Conservation (phyloP, 92 coral and sea anemone genomes). For the Zoanthus sansibaricus region DNA sequence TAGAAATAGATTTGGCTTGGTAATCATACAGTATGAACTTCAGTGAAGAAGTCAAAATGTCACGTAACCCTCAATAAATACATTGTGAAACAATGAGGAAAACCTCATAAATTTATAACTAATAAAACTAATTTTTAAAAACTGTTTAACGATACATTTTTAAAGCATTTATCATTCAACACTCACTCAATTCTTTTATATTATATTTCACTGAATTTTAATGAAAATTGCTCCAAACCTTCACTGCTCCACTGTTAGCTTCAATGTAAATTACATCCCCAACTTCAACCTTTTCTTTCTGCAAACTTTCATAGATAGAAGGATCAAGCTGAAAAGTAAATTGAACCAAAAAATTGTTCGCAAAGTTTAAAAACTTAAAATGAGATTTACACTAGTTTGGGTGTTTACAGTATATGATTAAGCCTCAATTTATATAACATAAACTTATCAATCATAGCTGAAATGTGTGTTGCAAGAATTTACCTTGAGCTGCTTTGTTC, state of each 20-base stretch:
- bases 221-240: slow-evolving; percentile 62
- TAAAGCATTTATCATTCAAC: background rate
- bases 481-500: slow-evolving; percentile 98
- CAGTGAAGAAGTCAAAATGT: too few relatives aligned
- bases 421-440: background rate
- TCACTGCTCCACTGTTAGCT: slow-evolving; percentile 99
- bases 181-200: background rate
- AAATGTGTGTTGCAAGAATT: background rate
- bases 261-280: slow-evolving; percentile 99
- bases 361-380: background rate
- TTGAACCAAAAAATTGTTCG: too few relatives aligned
- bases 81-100: too few relatives aligned
- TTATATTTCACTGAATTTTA: too few relatives aligned
- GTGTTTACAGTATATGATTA: too few relatives aligned
- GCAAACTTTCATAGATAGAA: slow-evolving; percentile 96
- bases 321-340: slow-evolving; percentile 80
- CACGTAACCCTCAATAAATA: too few relatives aligned
- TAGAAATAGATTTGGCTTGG: too few relatives aligned
- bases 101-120: too few relatives aligned
- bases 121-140: too few relatives aligned
- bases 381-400: background rate
- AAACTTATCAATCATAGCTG: background rate
- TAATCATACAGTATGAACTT: too few relatives aligned
- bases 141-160: too few relatives aligned
- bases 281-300: slow-evolving; percentile 98